Evolutionary conservation across 2,797 vertebrate genomes (phyloP).

Genomic region (Tadarida brasiliensis): DNA sequence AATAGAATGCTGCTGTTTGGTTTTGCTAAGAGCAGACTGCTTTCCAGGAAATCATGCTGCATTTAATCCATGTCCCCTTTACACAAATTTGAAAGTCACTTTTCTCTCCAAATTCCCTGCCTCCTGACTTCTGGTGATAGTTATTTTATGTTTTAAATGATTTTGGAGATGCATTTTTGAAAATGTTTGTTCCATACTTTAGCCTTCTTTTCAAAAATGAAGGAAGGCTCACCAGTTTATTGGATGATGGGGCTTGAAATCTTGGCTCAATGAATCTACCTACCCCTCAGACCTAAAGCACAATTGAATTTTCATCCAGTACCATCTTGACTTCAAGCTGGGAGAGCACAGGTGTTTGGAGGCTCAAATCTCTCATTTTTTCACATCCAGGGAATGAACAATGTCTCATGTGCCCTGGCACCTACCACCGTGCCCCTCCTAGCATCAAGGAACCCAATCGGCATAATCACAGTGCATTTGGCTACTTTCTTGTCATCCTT

Average conservation of each 20-base stretch:
- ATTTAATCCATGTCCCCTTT: neutral
- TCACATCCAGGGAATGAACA: conserved; percentile 44
- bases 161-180: conserved; percentile 13
- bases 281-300: conserved; percentile 27
- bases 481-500: conserved; percentile 59
- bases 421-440: neutral
- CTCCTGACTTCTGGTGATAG: neutral
- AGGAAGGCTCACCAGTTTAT: neutral
- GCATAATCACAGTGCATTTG: conserved; percentile 32
- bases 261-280: conserved; percentile 1
- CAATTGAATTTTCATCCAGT: conserved; percentile 59
- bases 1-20: neutral
- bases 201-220: conserved; percentile 3
- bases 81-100: neutral
- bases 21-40: neutral
- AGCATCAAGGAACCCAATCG: neutral
- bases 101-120: conserved; percentile 6
- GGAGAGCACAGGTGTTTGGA: conserved; percentile 66
- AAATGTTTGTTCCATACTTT: neutral
- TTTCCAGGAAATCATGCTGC: neutral
- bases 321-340: conserved; percentile 19
- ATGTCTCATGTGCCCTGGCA: conserved; percentile 45
- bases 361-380: neutral
- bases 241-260: neutral
- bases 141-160: conserved; percentile 47